phyloP scores from a whole-genome alignment of 2,113 vertebrate genomes.

The Aramus guarauna region DNA sequence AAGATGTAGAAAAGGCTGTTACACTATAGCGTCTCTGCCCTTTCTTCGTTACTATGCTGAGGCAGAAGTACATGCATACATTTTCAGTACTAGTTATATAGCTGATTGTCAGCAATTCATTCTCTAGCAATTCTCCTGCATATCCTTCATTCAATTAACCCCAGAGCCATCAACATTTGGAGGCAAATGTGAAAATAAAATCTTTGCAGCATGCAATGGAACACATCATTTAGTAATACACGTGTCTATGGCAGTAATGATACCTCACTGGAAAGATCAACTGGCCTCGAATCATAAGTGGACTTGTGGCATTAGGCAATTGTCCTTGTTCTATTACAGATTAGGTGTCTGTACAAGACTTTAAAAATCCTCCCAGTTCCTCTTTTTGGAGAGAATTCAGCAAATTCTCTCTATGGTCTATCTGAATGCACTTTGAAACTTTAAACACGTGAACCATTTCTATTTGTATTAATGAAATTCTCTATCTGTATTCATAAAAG shows the following conservation, averaged over 20 bases:
- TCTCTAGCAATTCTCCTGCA: neutral
- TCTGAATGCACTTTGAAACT: neutral
- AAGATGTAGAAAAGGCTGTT: constrained; percentile 11
- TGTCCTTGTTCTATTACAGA: neutral
- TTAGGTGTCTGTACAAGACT: neutral
- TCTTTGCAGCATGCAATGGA: neutral
- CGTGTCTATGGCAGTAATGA: neutral
- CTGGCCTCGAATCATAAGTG: neutral
- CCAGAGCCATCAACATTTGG: neutral
- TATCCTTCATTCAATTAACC: constrained; percentile 21
- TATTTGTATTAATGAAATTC: neutral
- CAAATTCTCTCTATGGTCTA: neutral
- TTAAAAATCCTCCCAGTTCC: neutral
- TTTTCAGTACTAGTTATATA: constrained; percentile 31
- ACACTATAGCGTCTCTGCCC: neutral
- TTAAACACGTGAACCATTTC: accelerated
- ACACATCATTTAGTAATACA: neutral
- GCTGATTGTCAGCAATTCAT: constrained; percentile 6
- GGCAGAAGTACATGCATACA: neutral
- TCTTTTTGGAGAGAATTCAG: neutral
- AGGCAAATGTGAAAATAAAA: neutral
- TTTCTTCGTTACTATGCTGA: neutral
- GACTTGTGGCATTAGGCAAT: neutral
- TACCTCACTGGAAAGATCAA: neutral
- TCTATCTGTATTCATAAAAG: neutral